Evolutionary conservation across 2,888 invertebrate genomes (phyloP), one percentile per base, ranked within the genome.

Genomic region (Priocnemis perturbator): DNA sequence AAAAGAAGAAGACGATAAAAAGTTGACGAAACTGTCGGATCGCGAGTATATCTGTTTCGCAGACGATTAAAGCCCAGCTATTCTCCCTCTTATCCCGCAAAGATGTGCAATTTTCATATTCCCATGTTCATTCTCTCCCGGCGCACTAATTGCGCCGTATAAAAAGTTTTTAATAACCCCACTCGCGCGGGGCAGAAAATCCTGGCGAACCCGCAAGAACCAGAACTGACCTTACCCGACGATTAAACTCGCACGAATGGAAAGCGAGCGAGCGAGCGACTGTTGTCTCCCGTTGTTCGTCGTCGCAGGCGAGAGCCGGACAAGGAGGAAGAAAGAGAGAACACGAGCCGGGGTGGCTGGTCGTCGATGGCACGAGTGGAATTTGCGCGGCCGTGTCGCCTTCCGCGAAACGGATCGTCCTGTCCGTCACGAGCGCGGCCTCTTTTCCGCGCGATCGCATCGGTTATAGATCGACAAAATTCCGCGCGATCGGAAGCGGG

Each of bases 321-420:
- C 11, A 11, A 11, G 37, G 69, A 47, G 45, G 53, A 45, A n/a
- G 44, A 47, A 23, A 62, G 19, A 53, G 56, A 45, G 21, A n/a
- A n/a, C 62, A 58, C 73, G 55, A 65, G 58, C 53, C 63, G 64
- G 62, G 65, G n/a, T n/a, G n/a, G n/a, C n/a, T 66, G 69, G 60
- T 17, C 44, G n/a, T 15, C 55, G 55, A 69, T 69, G 74, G 69
- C 48, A 56, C 73, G 69, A 61, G 45, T 45, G 74, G 74, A 73
- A 74, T 74, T 63, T 67, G 69, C 69, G 55, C 55, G 21, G 3
- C 15, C 23, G 20, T 7, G 60, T 23, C n/a, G 61, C 47, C 65
- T 75, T 70, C 74, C 64, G 74, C 73, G 73, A 73, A 74, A 74
- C 67, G 64, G 48, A 0, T 59, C 61, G 72, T 56, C 62, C 62